Base-by-base conservation (phyloP, 1,140 invertebrate genomes). In the Tribolium castaneum region DNA sequence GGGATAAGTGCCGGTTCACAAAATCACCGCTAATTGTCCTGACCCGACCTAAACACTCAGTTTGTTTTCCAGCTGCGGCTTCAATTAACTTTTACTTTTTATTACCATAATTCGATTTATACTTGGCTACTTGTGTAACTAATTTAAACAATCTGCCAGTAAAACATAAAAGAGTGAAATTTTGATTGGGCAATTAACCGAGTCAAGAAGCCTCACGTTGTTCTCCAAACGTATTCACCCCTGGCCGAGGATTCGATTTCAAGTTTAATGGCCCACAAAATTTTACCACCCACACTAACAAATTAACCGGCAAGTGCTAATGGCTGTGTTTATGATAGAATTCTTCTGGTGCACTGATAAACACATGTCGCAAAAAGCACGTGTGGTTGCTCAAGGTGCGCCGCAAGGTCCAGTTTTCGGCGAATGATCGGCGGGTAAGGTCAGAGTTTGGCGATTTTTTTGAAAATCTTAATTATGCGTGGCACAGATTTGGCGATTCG, bases 31-130 rank as follows among this genome's bases (percentile, higher is more conserved):
- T 30, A 6, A 30, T 62, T 30, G 25, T 66, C 25, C 59, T 66
- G 59, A 66, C 59, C 59, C 35, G 59, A 66, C 59, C 59, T 66
- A 66, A 66, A 66, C 1, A 5, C 25, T 35, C 39, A 45, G 3
- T 45, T 45, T 10, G 3, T 45, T 66, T 35, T 30, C 25, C 3
- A 5, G 25, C n/a, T n/a, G n/a, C n/a, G n/a, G n/a, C 59, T 25
- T 66, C 59, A 35, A 66, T 66, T 66, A 66, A 66, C 59, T 66
- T 66, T 66, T 66, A 66, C 59, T 66, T 66, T 66, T 66, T 34
- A 45, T 59, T 59, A 59, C 19, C 54, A 59, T 59, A 59, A 59
- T 59, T 59, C 10, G 14, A 59, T 59, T 59, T 59, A 25, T 59
- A 66, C 19, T 59, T 59, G 22, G 10, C 22, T 59, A n/a, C 59